Conservation (phyloP, 37 sponge, comb jelly and placozoan species). For the Ephydatia muelleri region DNA sequence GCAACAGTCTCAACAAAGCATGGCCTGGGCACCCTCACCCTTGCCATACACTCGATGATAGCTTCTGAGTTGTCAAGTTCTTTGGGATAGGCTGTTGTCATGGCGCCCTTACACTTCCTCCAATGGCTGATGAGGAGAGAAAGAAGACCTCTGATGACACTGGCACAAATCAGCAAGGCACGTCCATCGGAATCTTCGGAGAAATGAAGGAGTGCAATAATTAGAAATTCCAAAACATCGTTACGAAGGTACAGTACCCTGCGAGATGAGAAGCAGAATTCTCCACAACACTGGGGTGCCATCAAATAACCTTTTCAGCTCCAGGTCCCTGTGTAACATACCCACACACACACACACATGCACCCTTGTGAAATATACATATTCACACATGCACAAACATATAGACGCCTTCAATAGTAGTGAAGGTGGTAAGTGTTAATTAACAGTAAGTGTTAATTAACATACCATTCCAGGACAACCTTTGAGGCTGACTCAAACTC, state of each 20-base stretch:
- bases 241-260: neutral
- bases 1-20: no score
- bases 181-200: neutral
- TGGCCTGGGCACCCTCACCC: neutral
- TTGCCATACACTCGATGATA: neutral
- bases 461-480: neutral
- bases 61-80: neutral
- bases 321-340: neutral
- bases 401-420: neutral
- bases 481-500: neutral
- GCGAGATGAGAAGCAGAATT: neutral
- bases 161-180: neutral
- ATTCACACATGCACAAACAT: neutral
- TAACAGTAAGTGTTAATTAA: neutral
- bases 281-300: neutral
- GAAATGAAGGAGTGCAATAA: neutral
- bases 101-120: neutral
- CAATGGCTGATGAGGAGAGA: neutral
- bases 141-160: neutral
- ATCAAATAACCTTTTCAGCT: neutral
- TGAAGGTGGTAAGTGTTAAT: neutral
- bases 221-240: neutral
- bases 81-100: neutral
- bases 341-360: neutral
- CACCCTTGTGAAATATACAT: neutral